These are phyloP conservation scores for Peromyscus californicus DNA, from an alignment of 2,113 vertebrate species.

Conservation along the genomic window DNA sequence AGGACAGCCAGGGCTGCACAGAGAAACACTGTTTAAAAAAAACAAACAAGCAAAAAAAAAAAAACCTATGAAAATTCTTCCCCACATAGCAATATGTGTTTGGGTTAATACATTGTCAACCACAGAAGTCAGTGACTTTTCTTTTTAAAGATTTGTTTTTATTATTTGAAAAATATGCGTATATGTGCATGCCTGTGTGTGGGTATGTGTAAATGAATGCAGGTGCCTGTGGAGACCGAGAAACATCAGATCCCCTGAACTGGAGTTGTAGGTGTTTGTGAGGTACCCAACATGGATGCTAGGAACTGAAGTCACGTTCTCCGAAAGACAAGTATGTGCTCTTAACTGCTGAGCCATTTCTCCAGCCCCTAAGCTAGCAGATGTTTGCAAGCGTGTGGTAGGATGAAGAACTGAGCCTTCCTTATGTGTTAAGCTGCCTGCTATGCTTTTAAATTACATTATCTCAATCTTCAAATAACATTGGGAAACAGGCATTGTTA, in stretches of 20 bases:
- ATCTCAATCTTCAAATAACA: slow-evolving; percentile 19
- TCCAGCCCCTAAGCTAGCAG: not conserved
- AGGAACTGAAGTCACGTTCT: not conserved
- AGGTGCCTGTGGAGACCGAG: not conserved
- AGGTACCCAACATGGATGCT: not conserved
- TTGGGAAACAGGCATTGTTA: not conserved
- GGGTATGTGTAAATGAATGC: not conserved
- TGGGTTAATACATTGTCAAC: not conserved
- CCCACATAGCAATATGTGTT: not conserved
- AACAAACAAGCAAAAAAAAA: not conserved
- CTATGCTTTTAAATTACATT: not conserved
- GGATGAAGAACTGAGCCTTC: not conserved
- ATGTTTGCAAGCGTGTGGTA: not conserved
- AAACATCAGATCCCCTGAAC: not conserved
- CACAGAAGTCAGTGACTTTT: not conserved
- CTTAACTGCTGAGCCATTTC: not conserved
- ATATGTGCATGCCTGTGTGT: not conserved
- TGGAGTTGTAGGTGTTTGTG: not conserved
- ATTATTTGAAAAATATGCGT: not conserved
- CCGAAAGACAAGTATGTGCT: not conserved
- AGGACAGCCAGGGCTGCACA: not conserved
- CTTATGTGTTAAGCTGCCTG: not conserved
- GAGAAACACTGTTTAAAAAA: not conserved
- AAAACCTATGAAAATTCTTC: not conserved
- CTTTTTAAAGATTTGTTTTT: not conserved